Evolutionary conservation across 2,113 vertebrate genomes (phyloP), one percentile per base, ranked within the genome.

Genomic region (Caranx melampygus): DNA sequence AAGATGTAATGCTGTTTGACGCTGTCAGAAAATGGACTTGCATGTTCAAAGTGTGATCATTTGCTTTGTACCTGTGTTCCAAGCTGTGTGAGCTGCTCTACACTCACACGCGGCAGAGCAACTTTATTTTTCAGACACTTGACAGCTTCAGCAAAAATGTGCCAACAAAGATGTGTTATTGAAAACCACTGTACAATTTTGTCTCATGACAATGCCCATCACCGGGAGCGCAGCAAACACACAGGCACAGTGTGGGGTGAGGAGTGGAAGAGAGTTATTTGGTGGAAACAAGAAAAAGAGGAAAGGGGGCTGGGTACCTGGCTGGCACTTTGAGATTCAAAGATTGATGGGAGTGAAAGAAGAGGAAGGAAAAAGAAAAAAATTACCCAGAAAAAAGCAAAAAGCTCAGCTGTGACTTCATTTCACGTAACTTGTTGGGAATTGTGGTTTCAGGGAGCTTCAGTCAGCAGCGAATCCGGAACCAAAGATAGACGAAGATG

Each of bases 151-250:
- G 66, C n/a, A 66, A 49, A 77, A 85, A 83, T 31, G 55, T n/a
- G 81, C 74, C 14, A 16, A 90, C 78, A 84, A 87, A 86, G 79
- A 88, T 4, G 72, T 62, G 83, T 74, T 79, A 85, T 76, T 85
- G 85, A 87, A 90, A 85, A 86, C 6, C 67, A n/a, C 21, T 42
- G 77, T 80, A 79, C 70, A 78, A 62, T 84, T 78, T 59, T 20
- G 81, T 89, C 88, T 89, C 77, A 9, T 86, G 87, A 78, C 74
- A 76, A 86, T 82, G 80, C 72, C 77, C 81, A 73, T 79, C 83
- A 83, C n/a, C 9, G 14, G 42, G 16, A 66, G 81, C 59, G 81
- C 79, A 67, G 85, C 80, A 82, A 85, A 83, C 70, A 79, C 26
- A 58, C 49, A 49, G 37, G 57, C 72, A 2, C 75, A 52, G 76